Base-by-base conservation (phyloP, 2,888 invertebrate genomes). In the Lasioglossum calceatum region DNA sequence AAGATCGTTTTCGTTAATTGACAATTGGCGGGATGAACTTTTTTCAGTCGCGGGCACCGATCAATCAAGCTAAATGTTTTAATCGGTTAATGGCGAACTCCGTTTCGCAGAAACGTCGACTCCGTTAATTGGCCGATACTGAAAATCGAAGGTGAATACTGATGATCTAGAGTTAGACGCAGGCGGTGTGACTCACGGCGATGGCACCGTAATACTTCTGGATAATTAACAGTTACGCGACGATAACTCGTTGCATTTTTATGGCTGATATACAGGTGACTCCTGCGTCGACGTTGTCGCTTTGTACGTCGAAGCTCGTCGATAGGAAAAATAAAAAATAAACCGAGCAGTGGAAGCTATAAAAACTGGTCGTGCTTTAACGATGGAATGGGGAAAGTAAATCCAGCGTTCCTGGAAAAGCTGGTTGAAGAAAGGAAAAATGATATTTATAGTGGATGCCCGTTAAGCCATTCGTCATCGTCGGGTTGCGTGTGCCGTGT, bases 201-300 rank as follows among this genome's bases (percentile, higher is more conserved):
- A 32, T 54, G 50, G 39, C 67, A 79, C 39, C 42, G 76, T 81
- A 72, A 74, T 16, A 50, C 23, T 32, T 39, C 42, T 16, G 12
- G 50, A 36, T 36, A 88, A 86, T 87, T 85, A 88, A 85, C 85
- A 42, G 70, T 73, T 76, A 39, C 54, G 32, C 42, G 58, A 70
- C 47, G 76, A 85, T 82, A 85, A 87, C 58, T 75, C 76, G 80
- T 44, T n/a, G 74, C 64, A 50, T 76, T 70, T 36, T 47, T 54
- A 23, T n/a, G 36, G 8, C 32, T 50, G 50, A 44, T 7, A 2
- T 32, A 27, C 32, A 32, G 16, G 32, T 32, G 27, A 32, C 32
- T 32, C 14, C 14, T 16, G 27, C 61, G 27, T 5, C 61, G 61
- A 27, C n/a, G 5, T 61, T 27, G 5, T 27, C 2, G 61, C 16